phyloP scores from a whole-genome alignment of 1,140 invertebrate genomes.

The Bombus picipes region DNA sequence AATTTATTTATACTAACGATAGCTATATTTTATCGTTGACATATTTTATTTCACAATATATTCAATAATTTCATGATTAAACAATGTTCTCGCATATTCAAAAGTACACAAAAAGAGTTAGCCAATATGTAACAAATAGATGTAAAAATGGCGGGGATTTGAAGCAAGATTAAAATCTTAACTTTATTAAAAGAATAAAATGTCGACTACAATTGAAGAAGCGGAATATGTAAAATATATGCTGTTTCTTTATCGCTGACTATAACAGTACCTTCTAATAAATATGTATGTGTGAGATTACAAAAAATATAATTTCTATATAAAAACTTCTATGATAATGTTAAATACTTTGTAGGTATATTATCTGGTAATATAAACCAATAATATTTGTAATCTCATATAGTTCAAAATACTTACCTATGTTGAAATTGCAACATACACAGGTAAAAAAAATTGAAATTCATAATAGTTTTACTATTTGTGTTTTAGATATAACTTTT shows the following conservation, averaged over 20 bases:
- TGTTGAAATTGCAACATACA: conserved; percentile 11
- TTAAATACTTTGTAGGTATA: conserved; percentile 18
- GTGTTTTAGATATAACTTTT: background rate
- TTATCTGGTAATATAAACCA: background rate
- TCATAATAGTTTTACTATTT: conserved; percentile 3
- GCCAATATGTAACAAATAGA: background rate
- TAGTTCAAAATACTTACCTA: background rate
- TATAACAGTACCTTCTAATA: conserved; percentile 8
- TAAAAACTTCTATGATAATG: background rate
- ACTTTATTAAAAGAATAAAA: background rate
- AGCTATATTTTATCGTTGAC: conserved; percentile 6
- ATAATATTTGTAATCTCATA: background rate
- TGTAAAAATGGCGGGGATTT: background rate
- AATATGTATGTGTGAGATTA: conserved; percentile 4
- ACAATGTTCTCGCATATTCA: background rate
- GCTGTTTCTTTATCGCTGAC: conserved; percentile 3
- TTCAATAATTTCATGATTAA: background rate
- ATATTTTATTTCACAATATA: conserved; percentile 11
- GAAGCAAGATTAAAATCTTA: background rate
- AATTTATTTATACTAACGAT: conserved; percentile 29
- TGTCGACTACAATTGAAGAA: background rate
- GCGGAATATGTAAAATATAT: conserved; percentile 13
- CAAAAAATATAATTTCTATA: conserved; percentile 31
- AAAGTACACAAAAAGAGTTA: background rate
- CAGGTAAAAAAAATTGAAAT: background rate